These are phyloP conservation scores for Climacteris rufus DNA, from an alignment of 2,113 vertebrate species.

Conservation along the genomic window DNA sequence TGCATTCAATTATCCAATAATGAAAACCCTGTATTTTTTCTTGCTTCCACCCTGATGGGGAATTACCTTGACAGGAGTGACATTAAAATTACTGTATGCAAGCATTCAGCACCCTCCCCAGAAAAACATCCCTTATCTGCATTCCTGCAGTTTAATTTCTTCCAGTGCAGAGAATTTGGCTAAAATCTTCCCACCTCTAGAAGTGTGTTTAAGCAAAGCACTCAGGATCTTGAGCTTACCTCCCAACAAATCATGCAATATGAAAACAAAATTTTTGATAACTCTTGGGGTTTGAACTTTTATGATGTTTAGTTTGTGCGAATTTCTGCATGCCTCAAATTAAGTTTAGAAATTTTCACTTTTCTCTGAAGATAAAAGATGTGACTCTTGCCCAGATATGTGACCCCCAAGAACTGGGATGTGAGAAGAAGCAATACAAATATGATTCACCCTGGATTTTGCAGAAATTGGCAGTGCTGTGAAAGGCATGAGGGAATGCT, in stretches of 20 bases:
- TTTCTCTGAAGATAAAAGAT: conserved; percentile 6
- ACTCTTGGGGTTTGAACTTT: neutral
- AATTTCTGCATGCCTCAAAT: neutral
- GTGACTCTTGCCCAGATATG: neutral
- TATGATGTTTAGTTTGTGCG: neutral
- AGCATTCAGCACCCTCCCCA: neutral
- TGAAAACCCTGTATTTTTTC: neutral
- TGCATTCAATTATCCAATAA: neutral
- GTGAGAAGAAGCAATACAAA: neutral
- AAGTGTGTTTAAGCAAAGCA: neutral
- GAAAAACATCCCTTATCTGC: conserved; percentile 1
- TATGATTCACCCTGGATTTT: neutral
- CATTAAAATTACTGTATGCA: neutral
- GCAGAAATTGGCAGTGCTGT: neutral
- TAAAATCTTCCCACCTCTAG: neutral
- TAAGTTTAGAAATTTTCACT: neutral
- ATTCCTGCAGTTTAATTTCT: conserved; percentile 1
- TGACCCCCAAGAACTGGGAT: neutral
- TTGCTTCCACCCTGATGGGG: neutral
- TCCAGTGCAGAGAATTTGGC: neutral
- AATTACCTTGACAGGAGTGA: neutral
- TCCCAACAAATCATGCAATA: rapidly evolving
- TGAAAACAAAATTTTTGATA: neutral
- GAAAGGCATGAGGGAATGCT: neutral
- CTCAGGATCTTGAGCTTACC: neutral